These are phyloP conservation scores for Neoniphon sammara DNA, from an alignment of 2,797 vertebrate species.

Conservation along the genomic window DNA sequence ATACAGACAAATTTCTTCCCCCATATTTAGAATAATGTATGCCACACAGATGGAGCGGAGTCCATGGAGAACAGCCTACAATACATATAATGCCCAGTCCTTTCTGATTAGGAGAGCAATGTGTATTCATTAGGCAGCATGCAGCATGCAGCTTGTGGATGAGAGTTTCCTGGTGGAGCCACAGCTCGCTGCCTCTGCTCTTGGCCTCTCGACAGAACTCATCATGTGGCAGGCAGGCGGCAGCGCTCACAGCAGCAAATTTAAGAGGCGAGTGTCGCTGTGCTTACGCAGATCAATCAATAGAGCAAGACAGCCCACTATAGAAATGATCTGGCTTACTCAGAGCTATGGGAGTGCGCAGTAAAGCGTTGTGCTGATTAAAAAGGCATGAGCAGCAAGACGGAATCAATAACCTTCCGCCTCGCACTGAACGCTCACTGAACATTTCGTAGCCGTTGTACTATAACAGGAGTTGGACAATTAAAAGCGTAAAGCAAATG, in stretches of 20 bases:
- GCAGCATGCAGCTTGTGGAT: constrained; percentile 27
- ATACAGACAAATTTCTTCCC: not conserved
- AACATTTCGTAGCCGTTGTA: constrained; percentile 26
- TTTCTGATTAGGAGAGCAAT: constrained; percentile 56
- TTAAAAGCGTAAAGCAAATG: constrained; percentile 19
- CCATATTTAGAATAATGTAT: not conserved
- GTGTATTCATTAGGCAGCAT: constrained; percentile 62
- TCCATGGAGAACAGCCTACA: constrained; percentile 11
- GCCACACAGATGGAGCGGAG: constrained; percentile 20
- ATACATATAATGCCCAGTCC: constrained; percentile 53
- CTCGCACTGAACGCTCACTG: constrained; percentile 32
- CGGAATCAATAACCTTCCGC: constrained; percentile 65
- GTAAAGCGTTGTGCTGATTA: constrained; percentile 72
- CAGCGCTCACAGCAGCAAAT: constrained; percentile 61
- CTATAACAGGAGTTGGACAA: not conserved
- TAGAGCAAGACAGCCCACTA: constrained; percentile 63
- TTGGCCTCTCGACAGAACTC: constrained; percentile 57
- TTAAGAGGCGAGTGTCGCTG: constrained; percentile 52
- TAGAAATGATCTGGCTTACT: constrained; percentile 70
- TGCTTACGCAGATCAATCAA: constrained; percentile 74
- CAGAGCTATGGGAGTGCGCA: constrained; percentile 59
- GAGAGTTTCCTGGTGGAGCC: constrained; percentile 46
- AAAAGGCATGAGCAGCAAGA: constrained; percentile 69
- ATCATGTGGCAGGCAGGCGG: constrained; percentile 4
- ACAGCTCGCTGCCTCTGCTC: constrained; percentile 36